Conservation (phyloP, 2,888 invertebrate genomes). For the Mesoligia furuncula region DNA sequence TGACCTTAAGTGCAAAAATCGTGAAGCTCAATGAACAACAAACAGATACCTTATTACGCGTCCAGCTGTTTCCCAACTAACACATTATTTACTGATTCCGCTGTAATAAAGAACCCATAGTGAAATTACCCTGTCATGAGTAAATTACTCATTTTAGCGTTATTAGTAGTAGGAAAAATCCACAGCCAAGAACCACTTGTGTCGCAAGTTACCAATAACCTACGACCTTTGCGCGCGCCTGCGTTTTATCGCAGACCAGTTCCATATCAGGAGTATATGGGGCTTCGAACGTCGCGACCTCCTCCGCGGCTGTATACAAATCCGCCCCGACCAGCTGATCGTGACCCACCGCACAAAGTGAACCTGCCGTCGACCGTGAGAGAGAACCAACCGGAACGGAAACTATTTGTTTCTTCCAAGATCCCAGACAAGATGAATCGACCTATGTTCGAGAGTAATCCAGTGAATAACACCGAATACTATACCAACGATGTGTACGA, state of each 20-base stretch:
- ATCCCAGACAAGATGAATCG: slow-evolving; percentile 46
- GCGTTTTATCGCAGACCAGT: slow-evolving; percentile 56
- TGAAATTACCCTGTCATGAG: slow-evolving; percentile 70
- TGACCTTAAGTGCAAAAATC: slow-evolving; percentile 81
- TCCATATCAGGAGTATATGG: slow-evolving; percentile 46
- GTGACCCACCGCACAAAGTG: slow-evolving; percentile 45
- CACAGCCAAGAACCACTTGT: slow-evolving; percentile 68
- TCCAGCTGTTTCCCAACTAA: slow-evolving; percentile 76
- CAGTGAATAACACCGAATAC: slow-evolving; percentile 35
- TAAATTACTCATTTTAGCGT: slow-evolving; percentile 72
- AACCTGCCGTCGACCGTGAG: slow-evolving; percentile 59
- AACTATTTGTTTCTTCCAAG: slow-evolving; percentile 59
- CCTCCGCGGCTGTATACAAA: slow-evolving; percentile 58
- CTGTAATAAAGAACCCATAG: slow-evolving; percentile 5
- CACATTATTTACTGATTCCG: slow-evolving; percentile 67
- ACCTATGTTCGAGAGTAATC: slow-evolving; percentile 52
- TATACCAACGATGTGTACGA: slow-evolving; percentile 42
- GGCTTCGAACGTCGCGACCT: slow-evolving; percentile 36
- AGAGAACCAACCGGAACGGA: slow-evolving; percentile 60
- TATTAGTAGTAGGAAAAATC: slow-evolving; percentile 72
- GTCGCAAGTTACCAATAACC: slow-evolving; percentile 60
- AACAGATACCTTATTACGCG: slow-evolving; percentile 76
- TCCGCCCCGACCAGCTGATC: slow-evolving; percentile 52
- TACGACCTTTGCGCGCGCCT: slow-evolving; percentile 49
- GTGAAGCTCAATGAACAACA: slow-evolving; percentile 75